Base-by-base conservation (phyloP, 2,888 invertebrate species). In the Lithophane ornitopus region DNA sequence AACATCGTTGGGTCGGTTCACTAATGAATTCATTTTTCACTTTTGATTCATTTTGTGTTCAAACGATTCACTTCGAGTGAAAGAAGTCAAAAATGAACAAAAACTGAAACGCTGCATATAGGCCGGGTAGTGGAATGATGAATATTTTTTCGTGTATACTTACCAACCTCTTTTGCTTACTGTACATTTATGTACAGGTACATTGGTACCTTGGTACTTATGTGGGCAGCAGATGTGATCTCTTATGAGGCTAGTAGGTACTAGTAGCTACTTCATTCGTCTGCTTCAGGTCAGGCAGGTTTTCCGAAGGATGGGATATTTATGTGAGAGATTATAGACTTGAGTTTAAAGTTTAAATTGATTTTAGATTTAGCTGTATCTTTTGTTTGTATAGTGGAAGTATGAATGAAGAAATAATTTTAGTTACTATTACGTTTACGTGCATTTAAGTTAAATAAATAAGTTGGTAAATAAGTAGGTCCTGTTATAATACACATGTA, bases 201-300 rank as follows among this genome's bases (percentile, higher is more conserved):
- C n/a, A 12, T 46, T 71, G 28, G 54, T 73, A 54, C 28, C 39
- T 86, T 76, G 75, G 74, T 80, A 65, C 58, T 73, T 80, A 86
- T 75, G 74, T 75, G 74, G 85, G 85, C 82, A 84, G 88, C 82
- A 85, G 86, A 94, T 93, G 94, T 93, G 92, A 95, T 95, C 92
- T 91, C 88, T 91, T 91, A 91, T 91, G 90, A 91, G 89, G 87
- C 89, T 85, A 84, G 34, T 67, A 34, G n/a, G 82, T 89, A 89
- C 87, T 52, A 84, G 84, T 89, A 89, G 89, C 68, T 75, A 61
- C 74, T 65, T 52, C 72, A 66, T 74, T 67, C 61, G 80, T 85
- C 85, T 76, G 78, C 74, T 28, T 75, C 82, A 62, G 28, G 59
- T 49, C 54, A 70, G 66, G 69, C 78, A 44, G 71, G 79, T 85